Conservation (phyloP, 2,888 invertebrate genomes). For the Agrochola litura region DNA sequence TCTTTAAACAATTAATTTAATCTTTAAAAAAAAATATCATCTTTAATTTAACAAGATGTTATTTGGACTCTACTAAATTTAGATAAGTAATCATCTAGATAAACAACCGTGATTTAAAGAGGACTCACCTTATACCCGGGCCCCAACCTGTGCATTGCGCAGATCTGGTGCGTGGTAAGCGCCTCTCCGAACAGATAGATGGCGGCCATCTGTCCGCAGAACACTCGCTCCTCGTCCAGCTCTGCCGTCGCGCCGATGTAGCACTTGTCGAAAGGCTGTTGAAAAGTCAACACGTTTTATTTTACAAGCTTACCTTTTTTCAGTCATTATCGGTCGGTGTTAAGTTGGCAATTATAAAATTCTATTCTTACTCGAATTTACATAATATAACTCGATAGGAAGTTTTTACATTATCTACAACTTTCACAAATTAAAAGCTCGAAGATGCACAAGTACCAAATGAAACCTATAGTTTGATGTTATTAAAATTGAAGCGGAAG, state of each 20-base stretch:
- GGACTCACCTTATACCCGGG: conserved; percentile 98
- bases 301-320: neutral
- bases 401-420: neutral
- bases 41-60: neutral
- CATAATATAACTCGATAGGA: neutral
- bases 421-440: neutral
- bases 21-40: too few species aligned
- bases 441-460: conserved; percentile 14
- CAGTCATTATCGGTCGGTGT: neutral
- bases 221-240: conserved; percentile 98
- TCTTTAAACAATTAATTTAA: neutral
- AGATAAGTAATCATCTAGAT: neutral
- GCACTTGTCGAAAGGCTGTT: conserved; percentile 99
- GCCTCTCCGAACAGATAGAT: conserved; percentile 99
- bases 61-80: neutral
- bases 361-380: neutral
- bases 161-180: conserved; percentile 98
- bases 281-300: conserved; percentile 54
- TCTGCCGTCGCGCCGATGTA: conserved; percentile 99
- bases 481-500: conserved; percentile 45
- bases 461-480: conserved; percentile 11
- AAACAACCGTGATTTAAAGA: neutral
- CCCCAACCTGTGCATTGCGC: conserved; percentile 99
- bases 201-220: conserved; percentile 99
- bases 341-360: neutral